Conservation (phyloP, 1,140 invertebrate genomes). For the Harlomillsia oculata region DNA sequence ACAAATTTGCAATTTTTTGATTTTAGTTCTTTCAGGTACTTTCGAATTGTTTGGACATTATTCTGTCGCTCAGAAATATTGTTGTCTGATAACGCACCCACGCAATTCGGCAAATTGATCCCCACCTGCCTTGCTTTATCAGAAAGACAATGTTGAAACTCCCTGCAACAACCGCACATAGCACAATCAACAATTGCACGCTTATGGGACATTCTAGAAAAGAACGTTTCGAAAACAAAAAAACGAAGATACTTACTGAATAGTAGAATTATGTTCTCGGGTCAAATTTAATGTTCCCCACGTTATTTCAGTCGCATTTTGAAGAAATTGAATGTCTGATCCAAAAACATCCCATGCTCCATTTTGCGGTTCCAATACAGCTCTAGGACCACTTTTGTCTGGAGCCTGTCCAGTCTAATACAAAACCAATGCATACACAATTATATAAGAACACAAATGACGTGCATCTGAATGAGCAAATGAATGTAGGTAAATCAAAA, state of each 20-base stretch:
- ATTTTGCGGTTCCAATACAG: constrained; percentile 7
- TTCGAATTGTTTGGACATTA: not conserved
- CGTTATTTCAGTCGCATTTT: not conserved
- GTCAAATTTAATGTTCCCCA: constrained; percentile 10
- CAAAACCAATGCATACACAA: not conserved
- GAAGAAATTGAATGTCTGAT: constrained; percentile 13
- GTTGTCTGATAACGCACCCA: not conserved
- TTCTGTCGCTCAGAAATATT: not conserved
- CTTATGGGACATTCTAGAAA: not conserved
- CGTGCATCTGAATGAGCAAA: not conserved
- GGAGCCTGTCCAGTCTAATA: not conserved
- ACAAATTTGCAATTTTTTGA: constrained; percentile 47
- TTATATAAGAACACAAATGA: not conserved
- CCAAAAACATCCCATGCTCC: constrained; percentile 23
- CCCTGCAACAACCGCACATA: not conserved
- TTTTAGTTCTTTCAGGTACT: not conserved
- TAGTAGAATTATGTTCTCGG: not conserved
- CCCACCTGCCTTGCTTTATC: not conserved
- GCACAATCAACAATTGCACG: not conserved
- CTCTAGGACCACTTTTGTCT: not conserved
- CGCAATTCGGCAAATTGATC: not conserved
- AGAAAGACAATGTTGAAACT: not conserved
- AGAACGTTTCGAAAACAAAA: not conserved
- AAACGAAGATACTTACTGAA: not conserved
- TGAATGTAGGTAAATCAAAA: not conserved